A percentile compares a stretch with the other conserved stretches of the same genome.
Conservation (phyloP, 2,888 invertebrate genomes). For the Phortica okadai region DNA sequence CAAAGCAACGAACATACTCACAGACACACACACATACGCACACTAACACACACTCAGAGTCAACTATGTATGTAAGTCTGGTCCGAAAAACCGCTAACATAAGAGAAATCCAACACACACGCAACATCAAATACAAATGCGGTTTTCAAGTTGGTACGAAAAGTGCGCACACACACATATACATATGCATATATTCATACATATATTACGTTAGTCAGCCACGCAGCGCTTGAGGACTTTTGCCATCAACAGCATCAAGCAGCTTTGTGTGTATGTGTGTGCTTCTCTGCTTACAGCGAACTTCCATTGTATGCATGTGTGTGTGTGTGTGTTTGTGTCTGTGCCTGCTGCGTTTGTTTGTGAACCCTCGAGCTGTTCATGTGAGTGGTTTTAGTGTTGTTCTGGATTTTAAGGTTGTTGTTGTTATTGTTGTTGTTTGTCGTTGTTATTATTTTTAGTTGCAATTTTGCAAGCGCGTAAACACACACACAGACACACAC, state of each 20-base stretch:
- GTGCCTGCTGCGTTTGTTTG: conserved; percentile 39
- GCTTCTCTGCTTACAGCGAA: not conserved
- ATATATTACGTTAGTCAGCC: not conserved
- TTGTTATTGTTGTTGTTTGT: conserved; percentile 40
- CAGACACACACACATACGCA: no score
- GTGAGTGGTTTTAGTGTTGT: conserved; percentile 69
- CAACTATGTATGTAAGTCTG: not conserved
- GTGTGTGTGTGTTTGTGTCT: not conserved
- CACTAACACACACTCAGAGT: not conserved
- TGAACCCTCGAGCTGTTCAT: conserved; percentile 62
- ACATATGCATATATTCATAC: not conserved
- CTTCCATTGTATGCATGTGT: not conserved
- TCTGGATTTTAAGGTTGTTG: conserved; percentile 65
- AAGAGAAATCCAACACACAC: conserved; percentile 7
- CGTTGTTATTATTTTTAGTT: conserved; percentile 30
- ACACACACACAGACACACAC: conserved; percentile 27
- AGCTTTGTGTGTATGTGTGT: not conserved
- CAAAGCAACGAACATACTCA: no score
- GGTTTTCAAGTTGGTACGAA: conserved; percentile 8
- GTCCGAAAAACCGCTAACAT: not conserved
- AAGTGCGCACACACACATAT: not conserved
- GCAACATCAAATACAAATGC: not conserved
- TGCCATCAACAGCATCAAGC: conserved; percentile 23
- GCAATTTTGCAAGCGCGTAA: conserved; percentile 36
- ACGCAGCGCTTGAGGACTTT: conserved; percentile 20